Evolutionary conservation across 2,888 invertebrate genomes (phyloP).

Genomic region (Drosophila atripex): DNA sequence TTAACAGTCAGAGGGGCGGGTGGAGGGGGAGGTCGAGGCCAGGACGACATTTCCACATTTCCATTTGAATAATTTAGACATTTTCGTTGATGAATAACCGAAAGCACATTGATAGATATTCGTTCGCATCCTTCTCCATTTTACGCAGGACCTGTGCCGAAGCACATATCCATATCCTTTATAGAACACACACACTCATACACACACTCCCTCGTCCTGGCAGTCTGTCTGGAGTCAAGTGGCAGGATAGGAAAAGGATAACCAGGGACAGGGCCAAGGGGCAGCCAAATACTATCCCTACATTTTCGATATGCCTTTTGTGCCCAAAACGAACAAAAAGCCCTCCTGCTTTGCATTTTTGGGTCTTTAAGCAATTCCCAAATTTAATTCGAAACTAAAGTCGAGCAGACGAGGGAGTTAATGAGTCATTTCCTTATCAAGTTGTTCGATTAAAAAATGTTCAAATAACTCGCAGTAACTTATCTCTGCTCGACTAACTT

Average conservation of each 20-base stretch:
- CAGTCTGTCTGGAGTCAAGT: constrained; percentile 40
- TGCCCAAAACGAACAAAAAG: constrained; percentile 5
- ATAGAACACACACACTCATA: background rate
- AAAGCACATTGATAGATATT: constrained; percentile 78
- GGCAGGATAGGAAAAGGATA: constrained; percentile 6
- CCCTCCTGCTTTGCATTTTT: constrained; percentile 16
- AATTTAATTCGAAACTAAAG: background rate
- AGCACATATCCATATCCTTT: constrained; percentile 17
- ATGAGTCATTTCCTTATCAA: no score
- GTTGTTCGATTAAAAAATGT: no score
- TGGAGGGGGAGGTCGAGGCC: constrained; percentile 4
- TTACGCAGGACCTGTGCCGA: constrained; percentile 17
- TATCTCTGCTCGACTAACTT: background rate
- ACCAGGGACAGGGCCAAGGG: background rate
- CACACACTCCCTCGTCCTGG: background rate
- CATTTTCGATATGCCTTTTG: constrained; percentile 17
- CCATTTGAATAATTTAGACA: constrained; percentile 81
- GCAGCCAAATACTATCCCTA: constrained; percentile 30
- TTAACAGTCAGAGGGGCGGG: constrained; percentile 1
- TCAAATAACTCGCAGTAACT: background rate
- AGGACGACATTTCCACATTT: constrained; percentile 70
- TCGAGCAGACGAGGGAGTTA: no score
- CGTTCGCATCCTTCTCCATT: constrained; percentile 10
- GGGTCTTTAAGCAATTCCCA: constrained; percentile 8
- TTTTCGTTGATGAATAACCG: constrained; percentile 80